Evolutionary conservation across 2,888 invertebrate species (phyloP).

Genomic region (Exephanes ischioxanthus): DNA sequence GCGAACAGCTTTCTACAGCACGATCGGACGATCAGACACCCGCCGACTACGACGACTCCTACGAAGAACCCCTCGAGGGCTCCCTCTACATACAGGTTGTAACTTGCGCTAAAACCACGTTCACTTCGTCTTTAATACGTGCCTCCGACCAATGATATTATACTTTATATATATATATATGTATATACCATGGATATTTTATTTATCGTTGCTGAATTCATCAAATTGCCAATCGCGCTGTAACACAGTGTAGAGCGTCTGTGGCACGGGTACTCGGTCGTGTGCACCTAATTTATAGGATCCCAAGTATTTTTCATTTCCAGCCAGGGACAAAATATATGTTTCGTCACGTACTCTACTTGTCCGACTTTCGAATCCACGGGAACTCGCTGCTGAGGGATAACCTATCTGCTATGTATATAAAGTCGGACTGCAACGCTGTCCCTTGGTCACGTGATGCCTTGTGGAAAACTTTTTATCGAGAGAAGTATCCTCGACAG

Average conservation of each 20-base stretch:
- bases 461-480: conserved; percentile 32
- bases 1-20: conserved; percentile 68
- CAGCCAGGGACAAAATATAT: conserved; percentile 40
- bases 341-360: conserved; percentile 61
- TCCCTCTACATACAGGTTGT: conserved; percentile 49
- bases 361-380: conserved; percentile 65
- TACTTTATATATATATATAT: not conserved
- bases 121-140: conserved; percentile 53
- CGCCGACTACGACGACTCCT: conserved; percentile 66
- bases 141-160: conserved; percentile 22
- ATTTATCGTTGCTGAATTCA: conserved; percentile 58
- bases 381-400: conserved; percentile 31
- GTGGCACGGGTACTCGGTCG: not conserved
- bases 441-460: conserved; percentile 24
- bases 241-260: not conserved
- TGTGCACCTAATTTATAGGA: conserved; percentile 1
- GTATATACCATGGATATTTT: conserved; percentile 29
- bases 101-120: conserved; percentile 51
- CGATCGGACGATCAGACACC: conserved; percentile 67
- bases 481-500: conserved; percentile 55
- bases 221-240: conserved; percentile 54
- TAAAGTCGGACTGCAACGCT: conserved; percentile 38
- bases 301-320: conserved; percentile 25
- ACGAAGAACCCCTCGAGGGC: conserved; percentile 66
- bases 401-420: conserved; percentile 11